A percentile compares a stretch with the other conserved stretches of the same genome.
phyloP scores from a whole-genome alignment of 2,888 invertebrate species.

The Bursaphelenchus okinawaensis region DNA sequence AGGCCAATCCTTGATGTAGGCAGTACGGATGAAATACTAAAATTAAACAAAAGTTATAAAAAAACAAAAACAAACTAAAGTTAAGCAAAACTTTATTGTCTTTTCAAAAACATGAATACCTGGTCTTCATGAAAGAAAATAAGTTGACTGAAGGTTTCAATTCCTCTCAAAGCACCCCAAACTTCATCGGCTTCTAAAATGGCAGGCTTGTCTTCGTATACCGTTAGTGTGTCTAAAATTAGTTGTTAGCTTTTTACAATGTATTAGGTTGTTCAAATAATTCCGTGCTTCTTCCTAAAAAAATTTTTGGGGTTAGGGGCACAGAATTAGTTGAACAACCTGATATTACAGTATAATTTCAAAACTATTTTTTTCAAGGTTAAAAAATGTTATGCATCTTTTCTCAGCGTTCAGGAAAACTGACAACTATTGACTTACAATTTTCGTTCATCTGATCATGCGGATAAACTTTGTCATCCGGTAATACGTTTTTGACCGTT shows the following conservation, averaged over 20 bases:
- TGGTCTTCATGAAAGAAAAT: slow-evolving; percentile 36
- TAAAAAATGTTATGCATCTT: too few relatives aligned
- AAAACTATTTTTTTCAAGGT: background rate
- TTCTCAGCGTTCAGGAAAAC: too few relatives aligned
- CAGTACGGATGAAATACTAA: slow-evolving; percentile 45
- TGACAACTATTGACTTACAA: too few relatives aligned
- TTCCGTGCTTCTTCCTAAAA: too few relatives aligned
- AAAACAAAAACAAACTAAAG: too few relatives aligned
- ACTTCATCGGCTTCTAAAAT: slow-evolving; percentile 36
- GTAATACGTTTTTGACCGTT: background rate
- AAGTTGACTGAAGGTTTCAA: slow-evolving; percentile 82
- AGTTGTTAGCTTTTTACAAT: too few relatives aligned
- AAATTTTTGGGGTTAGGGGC: too few relatives aligned
- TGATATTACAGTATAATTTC: too few relatives aligned
- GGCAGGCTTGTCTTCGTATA: background rate
- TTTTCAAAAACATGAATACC: too few relatives aligned
- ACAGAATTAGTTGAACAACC: too few relatives aligned
- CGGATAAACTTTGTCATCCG: slow-evolving; percentile 25
- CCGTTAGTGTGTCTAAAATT: background rate
- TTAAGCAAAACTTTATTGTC: too few relatives aligned
- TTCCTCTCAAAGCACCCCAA: slow-evolving; percentile 66
- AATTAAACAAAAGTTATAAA: slow-evolving; percentile 14
- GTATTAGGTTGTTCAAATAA: too few relatives aligned
- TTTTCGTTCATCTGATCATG: slow-evolving; percentile 31
- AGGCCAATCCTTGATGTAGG: slow-evolving; percentile 70